A percentile compares a stretch with the other conserved stretches of the same genome.
These are phyloP conservation scores for Actinernus sp. DNA, from an alignment of 92 coral and sea anemone species.

Conservation along the genomic window DNA sequence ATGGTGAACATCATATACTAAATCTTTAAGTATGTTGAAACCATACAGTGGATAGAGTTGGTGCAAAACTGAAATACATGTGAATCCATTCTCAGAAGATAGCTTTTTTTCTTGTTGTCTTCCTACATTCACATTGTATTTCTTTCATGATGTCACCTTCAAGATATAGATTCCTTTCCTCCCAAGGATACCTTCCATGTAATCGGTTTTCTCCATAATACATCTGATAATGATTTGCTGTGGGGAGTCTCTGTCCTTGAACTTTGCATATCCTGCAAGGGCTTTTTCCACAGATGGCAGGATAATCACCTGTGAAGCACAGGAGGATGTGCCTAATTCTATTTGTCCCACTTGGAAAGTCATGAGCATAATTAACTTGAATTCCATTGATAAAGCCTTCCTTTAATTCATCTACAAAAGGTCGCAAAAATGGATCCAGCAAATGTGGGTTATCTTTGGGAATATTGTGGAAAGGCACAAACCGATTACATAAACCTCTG, in stretches of 20 bases:
- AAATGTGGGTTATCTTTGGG: background rate
- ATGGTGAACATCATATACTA: background rate
- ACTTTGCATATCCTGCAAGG: too few species aligned
- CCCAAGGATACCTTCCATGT: too few species aligned
- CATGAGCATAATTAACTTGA: background rate
- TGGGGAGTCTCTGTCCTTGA: too few species aligned
- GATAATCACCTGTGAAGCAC: background rate
- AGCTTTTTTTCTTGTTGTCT: too few species aligned
- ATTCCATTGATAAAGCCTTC: background rate
- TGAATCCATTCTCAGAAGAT: background rate
- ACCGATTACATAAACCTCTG: background rate
- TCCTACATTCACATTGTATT: too few species aligned
- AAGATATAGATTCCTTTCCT: too few species aligned
- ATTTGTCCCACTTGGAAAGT: background rate
- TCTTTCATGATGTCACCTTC: too few species aligned
- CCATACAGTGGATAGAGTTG: background rate
- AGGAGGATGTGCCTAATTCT: background rate
- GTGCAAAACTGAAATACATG: background rate
- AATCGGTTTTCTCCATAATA: too few species aligned
- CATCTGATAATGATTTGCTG: too few species aligned
- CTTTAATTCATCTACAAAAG: background rate
- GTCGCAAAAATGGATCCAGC: background rate
- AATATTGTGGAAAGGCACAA: background rate
- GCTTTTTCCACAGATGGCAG: background rate
- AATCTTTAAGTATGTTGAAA: background rate